Base-by-base conservation (phyloP, 2,888 invertebrate species). In the Lathronympha strigana region DNA sequence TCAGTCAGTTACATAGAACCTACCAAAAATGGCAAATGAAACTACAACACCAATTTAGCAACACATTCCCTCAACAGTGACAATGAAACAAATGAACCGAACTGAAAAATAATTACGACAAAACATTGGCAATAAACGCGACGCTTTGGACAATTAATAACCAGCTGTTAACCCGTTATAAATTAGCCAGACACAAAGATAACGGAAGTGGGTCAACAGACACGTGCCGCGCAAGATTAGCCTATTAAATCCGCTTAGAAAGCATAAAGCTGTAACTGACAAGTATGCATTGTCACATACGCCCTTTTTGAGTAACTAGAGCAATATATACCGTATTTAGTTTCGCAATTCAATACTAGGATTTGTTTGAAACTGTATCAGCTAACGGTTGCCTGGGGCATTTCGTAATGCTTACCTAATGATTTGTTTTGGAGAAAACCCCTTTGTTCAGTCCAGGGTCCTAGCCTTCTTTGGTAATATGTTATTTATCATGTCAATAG, bases 221-320 rank as follows among this genome's bases (percentile, higher is more conserved):
- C 80, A 77, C 80, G 80, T 76, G 77, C 76, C 69, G 80, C 76
- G 77, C 76, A 69, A 67, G 68, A 66, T 68, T 64, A 68, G 63
- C 63, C 69, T 69, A 68, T 67, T 69, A 67, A 64, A 40, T 61
- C 0, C 11, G 13, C 13, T 13, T 36, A 13, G 36, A 19, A 54
- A 2, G 62, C 68, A 70, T 61, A 72, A 69, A 69, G 40, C 13
- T 19, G 8, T n/a, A 55, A 19, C 25, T 43, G 13, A 6, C 6
- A 17, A 13, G 28, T 13, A 19, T 8, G 19, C 45, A 11, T 8
- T 57, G n/a, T n/a, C 43, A 31, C 17, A 45, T 45, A 43, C 19
- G 40, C 13, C 43, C 17, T 43, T 45, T 1, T 43, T 19, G 13
- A n/a, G 13, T 45, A 57, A 28, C 28, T n/a, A n/a, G 55, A 25